Evolutionary conservation across 2,113 vertebrate species (phyloP).

Genomic region (Lophochroa leadbeateri): DNA sequence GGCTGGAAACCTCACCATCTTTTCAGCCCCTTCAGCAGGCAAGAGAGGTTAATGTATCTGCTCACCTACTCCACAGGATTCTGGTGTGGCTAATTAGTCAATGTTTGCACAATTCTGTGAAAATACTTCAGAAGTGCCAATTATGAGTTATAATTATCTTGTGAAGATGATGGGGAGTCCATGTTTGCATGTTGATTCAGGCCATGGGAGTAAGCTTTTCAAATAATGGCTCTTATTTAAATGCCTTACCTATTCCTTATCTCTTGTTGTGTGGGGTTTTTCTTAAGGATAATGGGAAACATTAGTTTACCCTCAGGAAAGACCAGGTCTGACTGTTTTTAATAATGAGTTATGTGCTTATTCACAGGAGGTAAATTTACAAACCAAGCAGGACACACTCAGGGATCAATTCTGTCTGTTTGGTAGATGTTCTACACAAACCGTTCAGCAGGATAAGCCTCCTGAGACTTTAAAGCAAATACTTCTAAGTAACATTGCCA

Average conservation of each 20-base stretch:
- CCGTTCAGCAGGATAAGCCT: neutral
- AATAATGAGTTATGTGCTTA: constrained; percentile 58
- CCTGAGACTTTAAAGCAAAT: constrained; percentile 61
- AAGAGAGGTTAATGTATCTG: neutral
- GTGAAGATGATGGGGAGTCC: constrained; percentile 17
- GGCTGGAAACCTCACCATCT: neutral
- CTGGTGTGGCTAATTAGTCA: constrained; percentile 30
- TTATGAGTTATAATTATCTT: constrained; percentile 51
- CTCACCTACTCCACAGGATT: neutral
- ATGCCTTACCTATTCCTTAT: neutral
- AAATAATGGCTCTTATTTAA: constrained; percentile 10
- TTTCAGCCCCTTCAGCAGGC: neutral
- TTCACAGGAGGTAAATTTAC: constrained; percentile 59
- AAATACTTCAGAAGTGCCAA: neutral
- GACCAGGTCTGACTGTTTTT: constrained; percentile 62
- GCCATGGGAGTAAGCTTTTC: constrained; percentile 11
- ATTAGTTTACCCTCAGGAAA: constrained; percentile 43
- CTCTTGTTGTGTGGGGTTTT: neutral
- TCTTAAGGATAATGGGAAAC: constrained; percentile 30
- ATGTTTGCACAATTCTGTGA: constrained; percentile 34
- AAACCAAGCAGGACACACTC: constrained; percentile 43
- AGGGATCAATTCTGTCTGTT: constrained; percentile 36
- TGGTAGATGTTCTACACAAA: constrained; percentile 52
- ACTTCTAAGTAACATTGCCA: constrained; percentile 38
- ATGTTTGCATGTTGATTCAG: neutral